These are phyloP conservation scores for Hemitrygon akajei DNA, from an alignment of 2,797 vertebrate genomes.

Conservation along the genomic window DNA sequence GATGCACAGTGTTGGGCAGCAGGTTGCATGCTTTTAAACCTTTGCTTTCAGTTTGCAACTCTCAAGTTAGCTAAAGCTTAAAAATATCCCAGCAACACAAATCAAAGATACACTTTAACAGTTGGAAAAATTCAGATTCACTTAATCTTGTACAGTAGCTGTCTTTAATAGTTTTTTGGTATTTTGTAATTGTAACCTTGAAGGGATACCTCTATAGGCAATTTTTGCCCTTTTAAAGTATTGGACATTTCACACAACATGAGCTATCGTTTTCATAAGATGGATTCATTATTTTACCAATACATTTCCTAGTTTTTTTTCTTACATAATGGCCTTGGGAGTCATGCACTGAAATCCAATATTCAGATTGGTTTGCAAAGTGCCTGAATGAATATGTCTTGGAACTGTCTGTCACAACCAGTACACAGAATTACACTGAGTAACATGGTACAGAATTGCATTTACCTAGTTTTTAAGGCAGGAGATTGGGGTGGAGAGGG, in stretches of 20 bases:
- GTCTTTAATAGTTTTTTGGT: background rate
- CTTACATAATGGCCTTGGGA: too few species aligned
- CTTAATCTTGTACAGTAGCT: background rate
- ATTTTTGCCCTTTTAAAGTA: too few species aligned
- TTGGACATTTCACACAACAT: too few species aligned
- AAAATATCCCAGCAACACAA: background rate
- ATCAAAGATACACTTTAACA: too few species aligned
- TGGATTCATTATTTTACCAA: background rate
- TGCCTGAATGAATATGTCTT: background rate
- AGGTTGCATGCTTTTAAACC: background rate
- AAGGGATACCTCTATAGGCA: too few species aligned
- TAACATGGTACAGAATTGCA: background rate
- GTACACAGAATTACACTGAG: background rate
- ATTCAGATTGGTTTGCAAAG: background rate
- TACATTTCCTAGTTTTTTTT: too few species aligned
- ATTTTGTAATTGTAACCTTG: too few species aligned
- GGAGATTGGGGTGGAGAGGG: too few species aligned
- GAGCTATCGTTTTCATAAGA: too few species aligned
- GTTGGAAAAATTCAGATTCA: background rate
- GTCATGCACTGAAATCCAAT: background rate
- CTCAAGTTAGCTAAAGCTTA: background rate
- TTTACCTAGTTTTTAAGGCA: too few species aligned
- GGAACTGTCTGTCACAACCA: background rate
- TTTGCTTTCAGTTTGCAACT: conserved; percentile 1
- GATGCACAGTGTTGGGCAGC: background rate